phyloP scores from a whole-genome alignment of 2,888 invertebrate species.

The Mesorhabditis sp. region DNA sequence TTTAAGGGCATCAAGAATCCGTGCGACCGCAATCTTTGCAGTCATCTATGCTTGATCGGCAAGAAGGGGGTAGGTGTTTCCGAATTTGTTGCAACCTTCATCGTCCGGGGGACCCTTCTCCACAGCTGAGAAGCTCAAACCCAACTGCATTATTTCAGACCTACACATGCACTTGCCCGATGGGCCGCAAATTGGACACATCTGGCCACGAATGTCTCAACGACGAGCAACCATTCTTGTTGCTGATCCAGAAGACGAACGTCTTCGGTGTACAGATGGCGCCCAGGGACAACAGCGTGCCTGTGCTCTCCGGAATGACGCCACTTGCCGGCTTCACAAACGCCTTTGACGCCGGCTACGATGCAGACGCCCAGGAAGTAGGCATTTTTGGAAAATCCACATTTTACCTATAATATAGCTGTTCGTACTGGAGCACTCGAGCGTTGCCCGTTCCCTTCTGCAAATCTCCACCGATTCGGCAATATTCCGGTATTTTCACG shows the following conservation, averaged over 20 bases:
- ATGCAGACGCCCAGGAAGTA: slow-evolving; percentile 72
- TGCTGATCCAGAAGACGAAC: slow-evolving; percentile 86
- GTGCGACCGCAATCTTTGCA: slow-evolving; percentile 74
- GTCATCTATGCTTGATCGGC: slow-evolving; percentile 85
- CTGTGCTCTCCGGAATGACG: slow-evolving; percentile 63
- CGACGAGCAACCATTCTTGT: slow-evolving; percentile 81
- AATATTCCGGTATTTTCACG: slow-evolving; percentile 27
- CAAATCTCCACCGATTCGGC: slow-evolving; percentile 46
- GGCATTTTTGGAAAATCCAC: slow-evolving; percentile 63
- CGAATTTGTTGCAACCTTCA: neutral
- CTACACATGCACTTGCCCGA: slow-evolving; percentile 85
- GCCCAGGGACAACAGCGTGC: slow-evolving; percentile 62
- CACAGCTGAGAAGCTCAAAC: neutral
- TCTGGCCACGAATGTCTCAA: slow-evolving; percentile 54
- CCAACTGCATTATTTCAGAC: slow-evolving; percentile 15
- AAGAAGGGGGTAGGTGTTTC: slow-evolving; percentile 47
- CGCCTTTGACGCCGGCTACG: slow-evolving; percentile 85
- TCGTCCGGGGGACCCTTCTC: neutral
- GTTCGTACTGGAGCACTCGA: slow-evolving; percentile 62
- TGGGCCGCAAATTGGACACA: slow-evolving; percentile 66
- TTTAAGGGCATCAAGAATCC: slow-evolving; percentile 66
- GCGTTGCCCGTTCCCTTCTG: slow-evolving; percentile 48
- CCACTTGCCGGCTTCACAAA: slow-evolving; percentile 63
- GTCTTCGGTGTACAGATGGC: slow-evolving; percentile 66
- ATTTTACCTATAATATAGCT: slow-evolving; percentile 19